Conservation (phyloP, 2,113 vertebrate species). For the Heterotilapia buettikoferi region DNA sequence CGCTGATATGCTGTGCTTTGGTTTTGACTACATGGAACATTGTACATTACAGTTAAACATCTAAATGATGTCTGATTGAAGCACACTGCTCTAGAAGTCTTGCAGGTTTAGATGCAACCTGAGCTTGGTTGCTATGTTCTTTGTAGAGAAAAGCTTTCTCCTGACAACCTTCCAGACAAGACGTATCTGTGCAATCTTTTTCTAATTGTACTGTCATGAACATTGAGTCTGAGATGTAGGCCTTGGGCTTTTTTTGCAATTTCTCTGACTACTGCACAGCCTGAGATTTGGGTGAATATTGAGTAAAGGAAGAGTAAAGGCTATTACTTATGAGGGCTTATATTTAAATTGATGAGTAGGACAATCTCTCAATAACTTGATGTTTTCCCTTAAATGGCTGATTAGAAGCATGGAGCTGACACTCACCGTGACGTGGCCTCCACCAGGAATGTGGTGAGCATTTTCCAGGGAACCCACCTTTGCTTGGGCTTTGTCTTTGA, state of each 20-base stretch:
- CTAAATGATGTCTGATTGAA: background rate
- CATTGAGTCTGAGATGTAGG: background rate
- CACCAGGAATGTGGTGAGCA: conserved; percentile 87
- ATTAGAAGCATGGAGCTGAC: background rate
- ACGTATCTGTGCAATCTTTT: background rate
- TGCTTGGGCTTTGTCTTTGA: conserved; percentile 98
- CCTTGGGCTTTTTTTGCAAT: background rate
- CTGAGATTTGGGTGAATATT: background rate
- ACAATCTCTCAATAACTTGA: conserved; percentile 37
- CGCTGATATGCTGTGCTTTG: background rate
- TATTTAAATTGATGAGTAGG: background rate
- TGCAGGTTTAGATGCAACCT: background rate
- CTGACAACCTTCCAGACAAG: background rate
- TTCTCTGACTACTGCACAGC: background rate
- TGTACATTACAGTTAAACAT: background rate
- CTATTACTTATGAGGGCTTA: background rate
- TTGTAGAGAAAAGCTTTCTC: background rate
- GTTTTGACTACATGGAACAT: background rate
- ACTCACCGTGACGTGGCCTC: conserved; percentile 86
- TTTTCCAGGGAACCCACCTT: conserved; percentile 98
- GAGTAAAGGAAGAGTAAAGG: background rate
- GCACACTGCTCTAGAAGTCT: background rate
- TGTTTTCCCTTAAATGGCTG: conserved; percentile 22
- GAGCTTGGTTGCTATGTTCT: background rate
- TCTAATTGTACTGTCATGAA: background rate